These are phyloP conservation scores for Daubentonia madagascariensis DNA, from an alignment of 2,113 vertebrate species.

Conservation along the genomic window DNA sequence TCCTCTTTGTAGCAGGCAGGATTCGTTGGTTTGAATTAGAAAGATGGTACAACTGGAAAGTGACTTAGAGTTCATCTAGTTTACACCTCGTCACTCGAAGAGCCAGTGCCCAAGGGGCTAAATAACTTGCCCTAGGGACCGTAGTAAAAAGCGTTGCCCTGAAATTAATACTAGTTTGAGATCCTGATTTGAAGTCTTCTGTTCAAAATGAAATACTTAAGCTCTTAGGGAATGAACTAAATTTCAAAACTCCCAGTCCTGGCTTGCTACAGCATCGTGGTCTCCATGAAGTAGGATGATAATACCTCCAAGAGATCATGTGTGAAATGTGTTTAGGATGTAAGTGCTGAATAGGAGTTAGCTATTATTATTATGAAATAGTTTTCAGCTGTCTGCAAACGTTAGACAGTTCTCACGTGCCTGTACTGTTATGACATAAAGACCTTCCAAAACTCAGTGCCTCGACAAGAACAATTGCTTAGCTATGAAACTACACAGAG, in stretches of 20 bases:
- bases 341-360: not conserved
- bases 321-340: not conserved
- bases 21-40: not conserved
- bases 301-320: not conserved
- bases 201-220: slow-evolving; percentile 6
- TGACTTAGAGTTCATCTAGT: not conserved
- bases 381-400: not conserved
- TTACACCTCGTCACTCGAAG: not conserved
- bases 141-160: not conserved
- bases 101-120: not conserved
- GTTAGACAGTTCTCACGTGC: not conserved
- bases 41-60: not conserved
- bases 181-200: not conserved
- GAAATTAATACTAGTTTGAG: not conserved
- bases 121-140: not conserved
- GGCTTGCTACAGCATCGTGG: not conserved
- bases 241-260: not conserved
- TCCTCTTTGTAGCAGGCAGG: not conserved
- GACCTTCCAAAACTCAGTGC: not conserved
- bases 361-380: not conserved
- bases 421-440: not conserved
- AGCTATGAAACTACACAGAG: not conserved
- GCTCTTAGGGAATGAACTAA: not conserved
- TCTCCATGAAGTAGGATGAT: not conserved
- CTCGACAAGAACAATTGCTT: not conserved